Evolutionary conservation across 2,888 invertebrate species (phyloP).

Genomic region (Drosophila percnosoma): DNA sequence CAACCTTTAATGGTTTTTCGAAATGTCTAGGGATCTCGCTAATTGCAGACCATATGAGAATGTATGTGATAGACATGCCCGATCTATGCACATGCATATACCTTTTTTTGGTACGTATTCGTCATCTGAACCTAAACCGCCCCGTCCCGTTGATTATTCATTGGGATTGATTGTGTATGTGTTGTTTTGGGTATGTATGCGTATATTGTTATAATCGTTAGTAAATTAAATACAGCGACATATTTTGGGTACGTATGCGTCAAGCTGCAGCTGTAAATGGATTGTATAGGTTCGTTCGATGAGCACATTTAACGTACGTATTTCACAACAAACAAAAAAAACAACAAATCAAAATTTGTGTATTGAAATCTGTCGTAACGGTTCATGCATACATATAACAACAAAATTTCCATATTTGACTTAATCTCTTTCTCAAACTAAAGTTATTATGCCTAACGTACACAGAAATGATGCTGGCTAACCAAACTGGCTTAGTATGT

Average conservation of each 20-base stretch:
- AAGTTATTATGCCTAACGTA: conserved; percentile 42
- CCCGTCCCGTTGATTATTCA: conserved; percentile 22
- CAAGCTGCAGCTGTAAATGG: conserved; percentile 46
- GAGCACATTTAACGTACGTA: conserved; percentile 58
- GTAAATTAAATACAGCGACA: conserved; percentile 30
- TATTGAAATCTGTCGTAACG: conserved; percentile 45
- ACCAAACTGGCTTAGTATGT: conserved; percentile 56
- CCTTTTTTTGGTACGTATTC: conserved; percentile 58
- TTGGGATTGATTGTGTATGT: conserved; percentile 38
- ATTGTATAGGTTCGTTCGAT: conserved; percentile 45
- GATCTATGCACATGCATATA: conserved; percentile 32
- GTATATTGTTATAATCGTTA: conserved; percentile 46
- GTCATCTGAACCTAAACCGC: conserved; percentile 23
- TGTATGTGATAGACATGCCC: conserved; percentile 43
- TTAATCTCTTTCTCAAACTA: conserved; percentile 56
- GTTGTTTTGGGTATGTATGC: conserved; percentile 44
- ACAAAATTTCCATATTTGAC: conserved; percentile 45
- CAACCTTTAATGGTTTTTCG: conserved; percentile 22
- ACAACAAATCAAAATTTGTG: conserved; percentile 45
- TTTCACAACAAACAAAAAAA: conserved; percentile 25
- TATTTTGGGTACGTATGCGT: conserved; percentile 49
- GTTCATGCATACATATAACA: conserved; percentile 35
- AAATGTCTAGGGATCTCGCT: conserved; percentile 45
- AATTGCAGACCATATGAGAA: conserved; percentile 27
- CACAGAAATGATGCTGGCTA: conserved; percentile 45